Base-by-base conservation (phyloP, 2,797 vertebrate genomes). In the Microctenopoma lineatum region DNA sequence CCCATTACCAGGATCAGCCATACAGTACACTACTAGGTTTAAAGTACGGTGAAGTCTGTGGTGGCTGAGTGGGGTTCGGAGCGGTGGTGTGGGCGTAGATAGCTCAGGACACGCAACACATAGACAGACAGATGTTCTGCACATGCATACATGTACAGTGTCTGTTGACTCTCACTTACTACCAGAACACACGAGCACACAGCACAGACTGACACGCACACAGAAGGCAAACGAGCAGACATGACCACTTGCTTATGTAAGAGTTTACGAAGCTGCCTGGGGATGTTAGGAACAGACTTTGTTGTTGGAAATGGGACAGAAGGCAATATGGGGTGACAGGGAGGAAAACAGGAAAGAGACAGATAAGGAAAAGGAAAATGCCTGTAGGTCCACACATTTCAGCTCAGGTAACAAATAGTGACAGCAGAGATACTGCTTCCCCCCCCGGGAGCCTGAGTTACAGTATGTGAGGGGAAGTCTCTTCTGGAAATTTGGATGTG, bases 161-260 rank as follows among this genome's bases (percentile, higher is more conserved):
- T 47, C 34, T 36, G 52, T 76, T 76, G 21, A 53, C 61, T 54
- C 46, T 74, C 48, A 54, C 58, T 63, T 59, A 69, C 21, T 21
- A 59, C 39, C 41, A 18, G 9, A 57, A 74, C 16, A 55, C 60
- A 69, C 46, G 53, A 77, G 73, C 70, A 57, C 54, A 62, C 42
- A 71, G 59, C 66, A 39, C 56, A 59, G 48, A 14, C 39, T 14
- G 39, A 79, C 59, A 63, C 75, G 80, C 66, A 55, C 70, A 75
- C 66, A 67, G 51, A 58, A 65, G 61, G 56, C 75, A 41, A 46
- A 71, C 25, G 29, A 65, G 70, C 46, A 46, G 47, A 53, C 73
- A 56, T 38, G 36, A 61, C 70, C 54, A 50, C 46, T 56, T 21
- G 55, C 73, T 91, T 91, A 91, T 72, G 69, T 88, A 91, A 91